phyloP scores from a whole-genome alignment of 1,140 invertebrate genomes.

The Melitaea cinxia region DNA sequence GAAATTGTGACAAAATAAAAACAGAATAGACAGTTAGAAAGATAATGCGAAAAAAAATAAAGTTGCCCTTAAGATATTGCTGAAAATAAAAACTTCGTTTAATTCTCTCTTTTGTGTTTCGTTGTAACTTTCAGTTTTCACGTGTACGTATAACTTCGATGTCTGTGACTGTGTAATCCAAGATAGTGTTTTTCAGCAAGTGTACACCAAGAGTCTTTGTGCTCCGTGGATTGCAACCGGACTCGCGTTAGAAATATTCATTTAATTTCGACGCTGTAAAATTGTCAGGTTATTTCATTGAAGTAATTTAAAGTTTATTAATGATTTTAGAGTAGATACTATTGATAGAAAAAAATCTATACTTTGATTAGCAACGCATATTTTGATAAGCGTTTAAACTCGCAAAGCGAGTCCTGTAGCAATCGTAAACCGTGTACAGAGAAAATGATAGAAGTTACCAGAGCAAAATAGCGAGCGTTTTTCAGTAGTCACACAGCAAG shows the following conservation, averaged over 20 bases:
- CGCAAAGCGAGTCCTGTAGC: conserved; percentile 72
- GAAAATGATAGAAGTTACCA: conserved; percentile 78
- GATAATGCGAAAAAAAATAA: conserved; percentile 58
- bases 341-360: neutral
- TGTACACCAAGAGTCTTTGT: conserved; percentile 82
- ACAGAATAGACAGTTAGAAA: conserved; percentile 73
- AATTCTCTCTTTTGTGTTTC: conserved; percentile 28
- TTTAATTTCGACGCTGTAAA: conserved; percentile 7
- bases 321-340: neutral
- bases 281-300: conserved; percentile 13
- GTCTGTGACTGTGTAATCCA: conserved; percentile 81
- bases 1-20: conserved; percentile 60
- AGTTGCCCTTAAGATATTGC: conserved; percentile 40
- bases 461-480: conserved; percentile 80
- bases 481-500: conserved; percentile 81
- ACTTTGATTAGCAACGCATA: neutral
- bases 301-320: conserved; percentile 12
- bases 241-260: conserved; percentile 51
- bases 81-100: conserved; percentile 30
- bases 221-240: conserved; percentile 81
- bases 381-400: conserved; percentile 36
- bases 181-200: conserved; percentile 80
- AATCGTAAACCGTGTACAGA: conserved; percentile 76
- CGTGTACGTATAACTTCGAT: conserved; percentile 52
- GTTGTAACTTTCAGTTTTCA: conserved; percentile 33